Percentiles rank a stretch among this genome's conserved stretches.
phyloP scores from a whole-genome alignment of 23 tunicate genomes.

The Ascidia mentula region DNA sequence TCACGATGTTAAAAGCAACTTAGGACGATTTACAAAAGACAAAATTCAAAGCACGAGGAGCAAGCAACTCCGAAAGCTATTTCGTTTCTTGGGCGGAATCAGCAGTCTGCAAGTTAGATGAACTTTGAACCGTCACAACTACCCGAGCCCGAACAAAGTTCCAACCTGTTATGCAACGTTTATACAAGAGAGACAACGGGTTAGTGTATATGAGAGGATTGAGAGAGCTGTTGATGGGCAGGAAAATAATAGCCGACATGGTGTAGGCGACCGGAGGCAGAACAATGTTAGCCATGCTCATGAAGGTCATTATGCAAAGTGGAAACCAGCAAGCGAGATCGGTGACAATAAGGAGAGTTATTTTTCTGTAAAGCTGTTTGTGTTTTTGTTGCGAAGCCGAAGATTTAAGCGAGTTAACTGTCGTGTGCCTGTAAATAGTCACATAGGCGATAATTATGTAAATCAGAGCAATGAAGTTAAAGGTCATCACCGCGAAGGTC shows the following conservation, averaged over 20 bases:
- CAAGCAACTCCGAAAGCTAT: no score
- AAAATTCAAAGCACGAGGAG: no score
- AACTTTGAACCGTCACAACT: no score
- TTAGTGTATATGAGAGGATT: conserved; percentile 9
- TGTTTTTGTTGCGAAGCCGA: background rate
- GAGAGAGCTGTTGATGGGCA: conserved; percentile 15
- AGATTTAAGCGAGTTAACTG: background rate
- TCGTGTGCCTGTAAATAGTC: background rate
- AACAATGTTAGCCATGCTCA: background rate
- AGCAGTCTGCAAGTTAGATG: no score
- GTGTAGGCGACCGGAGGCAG: conserved; percentile 7
- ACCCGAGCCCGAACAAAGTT: no score
- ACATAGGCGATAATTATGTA: background rate
- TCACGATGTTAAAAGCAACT: no score
- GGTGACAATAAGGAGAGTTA: background rate
- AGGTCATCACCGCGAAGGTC: background rate
- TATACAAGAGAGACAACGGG: background rate
- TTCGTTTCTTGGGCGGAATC: no score
- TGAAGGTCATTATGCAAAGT: background rate
- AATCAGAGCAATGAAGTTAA: background rate
- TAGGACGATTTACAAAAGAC: no score
- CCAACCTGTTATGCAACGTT: no score
- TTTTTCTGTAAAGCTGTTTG: background rate
- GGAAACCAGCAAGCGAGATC: background rate
- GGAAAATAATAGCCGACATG: conserved; percentile 9